These are phyloP conservation scores for Sesia apiformis DNA, from an alignment of 2,888 invertebrate genomes.

Conservation along the genomic window DNA sequence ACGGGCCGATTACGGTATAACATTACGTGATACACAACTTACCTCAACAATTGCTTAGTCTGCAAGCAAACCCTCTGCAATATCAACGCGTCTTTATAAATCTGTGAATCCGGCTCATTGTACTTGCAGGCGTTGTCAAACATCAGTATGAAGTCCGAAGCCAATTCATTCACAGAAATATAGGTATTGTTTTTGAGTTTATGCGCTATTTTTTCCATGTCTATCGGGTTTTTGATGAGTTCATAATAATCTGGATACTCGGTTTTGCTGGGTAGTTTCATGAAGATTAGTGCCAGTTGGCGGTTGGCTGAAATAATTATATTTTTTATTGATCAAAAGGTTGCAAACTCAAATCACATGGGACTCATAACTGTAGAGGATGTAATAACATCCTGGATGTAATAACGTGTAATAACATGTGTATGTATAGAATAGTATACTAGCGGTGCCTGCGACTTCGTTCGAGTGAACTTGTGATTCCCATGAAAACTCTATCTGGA, in stretches of 20 bases:
- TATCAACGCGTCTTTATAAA: slow-evolving; percentile 96
- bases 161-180: slow-evolving; percentile 88
- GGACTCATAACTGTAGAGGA: no score
- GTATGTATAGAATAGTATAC: no score
- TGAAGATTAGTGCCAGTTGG: slow-evolving; percentile 95
- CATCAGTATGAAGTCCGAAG: slow-evolving; percentile 93
- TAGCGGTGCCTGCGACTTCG: no score
- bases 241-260: slow-evolving; percentile 99
- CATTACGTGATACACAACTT: neutral
- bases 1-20: no score
- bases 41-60: slow-evolving; percentile 90
- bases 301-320: slow-evolving; percentile 77
- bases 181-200: slow-evolving; percentile 86
- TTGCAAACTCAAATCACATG: no score
- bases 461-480: no score
- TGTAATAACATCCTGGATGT: no score
- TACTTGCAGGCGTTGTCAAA: slow-evolving; percentile 98
- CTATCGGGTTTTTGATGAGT: slow-evolving; percentile 96
- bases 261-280: slow-evolving; percentile 93
- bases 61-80: slow-evolving; percentile 93
- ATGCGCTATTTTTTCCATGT: slow-evolving; percentile 94
- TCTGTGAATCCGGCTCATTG: slow-evolving; percentile 97
- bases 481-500: no score
- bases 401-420: no score
- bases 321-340: no score